Evolutionary conservation across 1,140 invertebrate genomes (phyloP), one percentile per base, ranked within the genome.

Genomic region (Oscheius sp.): DNA sequence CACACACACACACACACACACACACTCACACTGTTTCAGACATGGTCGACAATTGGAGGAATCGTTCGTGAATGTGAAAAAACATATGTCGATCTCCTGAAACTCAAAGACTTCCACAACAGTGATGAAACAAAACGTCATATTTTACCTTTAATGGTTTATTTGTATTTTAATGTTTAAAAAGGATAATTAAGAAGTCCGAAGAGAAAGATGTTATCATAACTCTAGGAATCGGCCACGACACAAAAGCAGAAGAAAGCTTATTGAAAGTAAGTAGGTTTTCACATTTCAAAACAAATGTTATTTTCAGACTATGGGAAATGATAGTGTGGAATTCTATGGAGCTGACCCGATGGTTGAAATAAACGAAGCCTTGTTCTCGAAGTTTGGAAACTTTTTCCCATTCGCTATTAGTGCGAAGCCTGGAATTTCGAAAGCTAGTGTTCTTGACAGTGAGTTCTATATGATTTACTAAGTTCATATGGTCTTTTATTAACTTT

Each of bases 161-260:
- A 26, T 55, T 23, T 55, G 7, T 4, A 10, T 42, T 42, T 42
- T 42, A 10, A 10, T 10, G 38, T 42, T 42, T 42, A 10, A 42
- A n/a, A 42, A 42, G 38, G n/a, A 42, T 42, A n/a, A 42, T 10
- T 42, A 10, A 10, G 38, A 42, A 10, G 10, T n/a, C n/a, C 4
- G 63, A 46, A 66, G 63, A 46, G 42, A 66, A 66, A 42, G 7
- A 7, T 3, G 49, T 68, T 3, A 31, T 68, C 0, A 35, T 68
- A 3, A 68, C 65, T 31, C 38, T 68, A 1, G 65, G 65, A 15
- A 49, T 68, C n/a, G 65, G 65, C 4, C 65, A 68, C n/a, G 65
- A 68, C 29, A 68, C 65, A 4, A 23, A n/a, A 26, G 65, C 65
- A 4, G 65, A 68, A 23, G 65, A 68, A 36, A 29, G 23, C 1